Conservation (phyloP, 2,888 invertebrate genomes). For the Ganaspis brasiliensis region DNA sequence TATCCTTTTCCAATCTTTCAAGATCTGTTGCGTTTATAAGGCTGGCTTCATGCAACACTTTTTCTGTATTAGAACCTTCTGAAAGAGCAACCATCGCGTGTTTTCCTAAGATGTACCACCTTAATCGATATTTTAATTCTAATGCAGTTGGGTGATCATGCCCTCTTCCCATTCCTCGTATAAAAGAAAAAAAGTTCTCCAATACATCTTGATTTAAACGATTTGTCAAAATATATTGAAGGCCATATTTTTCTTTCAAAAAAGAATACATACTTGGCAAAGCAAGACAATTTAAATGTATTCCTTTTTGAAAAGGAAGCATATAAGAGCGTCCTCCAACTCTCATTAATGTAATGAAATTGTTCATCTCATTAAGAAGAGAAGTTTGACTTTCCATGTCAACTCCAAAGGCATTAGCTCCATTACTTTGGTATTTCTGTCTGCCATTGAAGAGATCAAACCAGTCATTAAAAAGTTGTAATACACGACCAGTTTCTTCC, state of each 20-base stretch:
- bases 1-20: too few relatives aligned
- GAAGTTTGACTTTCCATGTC: neutral
- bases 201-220: slow-evolving; percentile 57
- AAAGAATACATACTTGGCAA: neutral
- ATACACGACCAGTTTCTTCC: neutral
- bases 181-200: slow-evolving; percentile 67
- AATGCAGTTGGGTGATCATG: slow-evolving; percentile 67
- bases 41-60: neutral
- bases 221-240: slow-evolving; percentile 43
- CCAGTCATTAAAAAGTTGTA: slow-evolving; percentile 4
- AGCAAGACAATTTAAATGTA: neutral
- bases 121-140: slow-evolving; percentile 55
- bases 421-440: neutral
- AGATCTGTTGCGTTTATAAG: neutral
- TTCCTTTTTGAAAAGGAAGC: neutral
- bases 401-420: neutral
- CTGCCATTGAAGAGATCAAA: neutral
- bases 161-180: slow-evolving; percentile 65
- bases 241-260: neutral
- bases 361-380: neutral
- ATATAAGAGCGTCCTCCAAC: neutral
- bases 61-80: slow-evolving; percentile 47
- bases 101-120: slow-evolving; percentile 68
- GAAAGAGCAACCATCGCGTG: slow-evolving; percentile 62
- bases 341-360: neutral